Conservation (phyloP, 1,140 invertebrate species). For the Rhynchophorus ferrugineus region DNA sequence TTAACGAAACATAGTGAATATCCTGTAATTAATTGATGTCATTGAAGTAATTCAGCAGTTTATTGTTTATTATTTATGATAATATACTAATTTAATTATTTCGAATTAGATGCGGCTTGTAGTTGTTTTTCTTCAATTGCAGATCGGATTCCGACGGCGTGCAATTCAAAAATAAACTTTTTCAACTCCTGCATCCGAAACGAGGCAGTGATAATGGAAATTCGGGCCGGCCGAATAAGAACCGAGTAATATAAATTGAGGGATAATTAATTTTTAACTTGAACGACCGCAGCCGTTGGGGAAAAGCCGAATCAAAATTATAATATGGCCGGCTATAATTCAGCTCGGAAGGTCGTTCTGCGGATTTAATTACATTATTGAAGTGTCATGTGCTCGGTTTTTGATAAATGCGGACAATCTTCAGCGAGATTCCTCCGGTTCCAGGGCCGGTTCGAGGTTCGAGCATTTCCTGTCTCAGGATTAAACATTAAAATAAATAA, state of each 20-base stretch:
- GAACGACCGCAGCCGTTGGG: constrained; percentile 26
- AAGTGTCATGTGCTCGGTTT: constrained; percentile 40
- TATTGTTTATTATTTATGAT: too few relatives aligned
- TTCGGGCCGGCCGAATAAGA: constrained; percentile 14
- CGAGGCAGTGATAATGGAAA: constrained; percentile 12
- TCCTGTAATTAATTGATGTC: too few relatives aligned
- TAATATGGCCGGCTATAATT: constrained; percentile 40
- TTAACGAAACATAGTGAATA: too few relatives aligned
- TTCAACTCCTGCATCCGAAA: constrained; percentile 7
- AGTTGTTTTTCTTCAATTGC: too few relatives aligned
- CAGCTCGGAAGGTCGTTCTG: constrained; percentile 38
- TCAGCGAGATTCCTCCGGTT: constrained; percentile 15
- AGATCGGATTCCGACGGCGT: not conserved
- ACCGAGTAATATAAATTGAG: constrained; percentile 31
- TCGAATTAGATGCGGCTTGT: too few relatives aligned
- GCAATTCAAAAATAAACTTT: constrained; percentile 8
- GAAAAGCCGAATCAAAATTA: constrained; percentile 36
- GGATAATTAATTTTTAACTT: constrained; percentile 39
- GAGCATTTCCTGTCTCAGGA: too few relatives aligned
- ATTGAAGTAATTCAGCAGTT: too few relatives aligned
- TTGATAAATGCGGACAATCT: constrained; percentile 38
- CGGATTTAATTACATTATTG: constrained; percentile 43
- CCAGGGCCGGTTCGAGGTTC: constrained; percentile 1
- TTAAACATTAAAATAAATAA: too few relatives aligned
- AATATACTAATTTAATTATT: too few relatives aligned